Evolutionary conservation across 2,113 vertebrate species (phyloP).

Genomic region (Perognathus longimembris): DNA sequence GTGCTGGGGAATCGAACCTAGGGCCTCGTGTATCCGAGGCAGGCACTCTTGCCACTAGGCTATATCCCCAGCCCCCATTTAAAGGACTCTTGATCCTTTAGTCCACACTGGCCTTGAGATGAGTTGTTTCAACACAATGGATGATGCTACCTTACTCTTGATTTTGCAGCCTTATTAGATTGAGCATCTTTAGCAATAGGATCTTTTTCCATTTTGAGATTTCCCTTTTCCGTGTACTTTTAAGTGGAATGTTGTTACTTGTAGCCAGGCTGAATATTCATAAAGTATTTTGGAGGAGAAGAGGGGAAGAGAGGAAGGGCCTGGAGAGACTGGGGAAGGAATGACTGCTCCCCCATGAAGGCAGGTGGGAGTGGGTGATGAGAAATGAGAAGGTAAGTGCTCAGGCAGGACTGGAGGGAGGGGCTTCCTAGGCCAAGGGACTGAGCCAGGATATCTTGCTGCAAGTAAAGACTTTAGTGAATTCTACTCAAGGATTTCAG

Average conservation of each 20-base stretch:
- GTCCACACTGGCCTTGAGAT: not conserved
- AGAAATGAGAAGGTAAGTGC: not conserved
- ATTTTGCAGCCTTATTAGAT: not conserved
- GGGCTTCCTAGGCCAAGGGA: not conserved
- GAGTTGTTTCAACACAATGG: not conserved
- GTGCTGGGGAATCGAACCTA: too few relatives aligned
- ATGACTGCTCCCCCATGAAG: rapidly evolving
- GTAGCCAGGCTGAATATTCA: not conserved
- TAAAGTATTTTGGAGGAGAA: not conserved
- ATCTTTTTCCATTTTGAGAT: constrained; percentile 39
- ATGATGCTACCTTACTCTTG: not conserved
- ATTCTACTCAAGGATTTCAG: not conserved
- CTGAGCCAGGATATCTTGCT: not conserved
- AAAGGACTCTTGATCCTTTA: constrained; percentile 25
- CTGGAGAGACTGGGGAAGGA: not conserved
- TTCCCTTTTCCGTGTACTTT: not conserved
- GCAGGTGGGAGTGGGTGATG: not conserved
- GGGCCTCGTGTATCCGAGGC: too few relatives aligned
- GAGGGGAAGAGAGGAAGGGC: not conserved
- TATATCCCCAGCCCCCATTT: too few relatives aligned
- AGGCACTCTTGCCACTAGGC: too few relatives aligned
- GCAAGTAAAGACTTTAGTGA: too few relatives aligned
- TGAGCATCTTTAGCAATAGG: not conserved
- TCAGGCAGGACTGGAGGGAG: not conserved
- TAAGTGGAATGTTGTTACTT: constrained; percentile 50